phyloP scores from a whole-genome alignment of 1,140 invertebrate species.

The Brachystomella parvula region DNA sequence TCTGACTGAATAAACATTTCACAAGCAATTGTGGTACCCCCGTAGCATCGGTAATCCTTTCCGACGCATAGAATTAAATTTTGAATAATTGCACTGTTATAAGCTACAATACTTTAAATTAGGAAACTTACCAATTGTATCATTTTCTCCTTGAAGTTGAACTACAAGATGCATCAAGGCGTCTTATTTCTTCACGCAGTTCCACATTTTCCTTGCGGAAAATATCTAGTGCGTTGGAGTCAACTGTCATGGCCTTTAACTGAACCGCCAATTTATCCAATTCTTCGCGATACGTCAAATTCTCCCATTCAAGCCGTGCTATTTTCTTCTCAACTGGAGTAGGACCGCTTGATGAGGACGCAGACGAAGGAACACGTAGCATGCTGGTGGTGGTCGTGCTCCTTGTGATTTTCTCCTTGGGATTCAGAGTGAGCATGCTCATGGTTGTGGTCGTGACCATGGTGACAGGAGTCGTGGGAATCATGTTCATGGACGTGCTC shows the following conservation, averaged over 20 bases:
- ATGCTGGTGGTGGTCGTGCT: constrained; percentile 9
- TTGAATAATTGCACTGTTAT: too few species aligned
- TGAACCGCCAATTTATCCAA: constrained; percentile 23
- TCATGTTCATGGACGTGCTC: constrained; percentile 13
- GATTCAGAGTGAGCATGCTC: constrained; percentile 15
- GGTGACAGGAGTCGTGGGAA: neutral
- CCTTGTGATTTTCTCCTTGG: constrained; percentile 10
- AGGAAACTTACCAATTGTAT: constrained; percentile 33
- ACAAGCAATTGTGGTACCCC: neutral
- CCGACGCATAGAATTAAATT: too few species aligned
- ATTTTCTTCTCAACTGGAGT: constrained; percentile 32
- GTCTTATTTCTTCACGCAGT: constrained; percentile 20
- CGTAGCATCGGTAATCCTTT: too few species aligned
- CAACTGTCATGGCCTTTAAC: constrained; percentile 10
- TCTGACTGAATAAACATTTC: neutral
- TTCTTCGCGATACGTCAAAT: constrained; percentile 28
- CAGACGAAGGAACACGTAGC: too few species aligned
- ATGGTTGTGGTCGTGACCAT: constrained; percentile 18
- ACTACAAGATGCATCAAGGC: constrained; percentile 34
- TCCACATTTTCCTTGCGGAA: constrained; percentile 19
- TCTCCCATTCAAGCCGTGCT: constrained; percentile 35
- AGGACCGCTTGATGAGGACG: constrained; percentile 6
- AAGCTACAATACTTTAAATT: neutral
- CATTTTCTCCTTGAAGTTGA: constrained; percentile 37
- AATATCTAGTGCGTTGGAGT: constrained; percentile 5